These are phyloP conservation scores for Rallus limicola DNA, from an alignment of 2,113 vertebrate genomes.

Conservation along the genomic window DNA sequence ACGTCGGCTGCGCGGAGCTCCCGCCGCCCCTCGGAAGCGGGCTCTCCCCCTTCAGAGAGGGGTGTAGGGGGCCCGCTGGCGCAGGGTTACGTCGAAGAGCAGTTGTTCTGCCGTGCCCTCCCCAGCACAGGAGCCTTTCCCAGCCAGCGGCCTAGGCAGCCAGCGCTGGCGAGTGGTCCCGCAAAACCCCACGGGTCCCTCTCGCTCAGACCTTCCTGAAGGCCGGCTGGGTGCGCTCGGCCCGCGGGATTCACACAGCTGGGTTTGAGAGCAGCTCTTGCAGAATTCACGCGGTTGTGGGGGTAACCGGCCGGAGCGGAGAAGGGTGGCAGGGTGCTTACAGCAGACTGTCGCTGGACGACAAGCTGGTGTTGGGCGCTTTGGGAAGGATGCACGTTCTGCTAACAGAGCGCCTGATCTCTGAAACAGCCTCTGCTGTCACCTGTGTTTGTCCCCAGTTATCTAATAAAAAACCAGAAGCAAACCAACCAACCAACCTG, in stretches of 20 bases:
- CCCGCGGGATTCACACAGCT: too few relatives aligned
- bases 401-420: neutral
- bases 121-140: neutral
- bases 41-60: too few relatives aligned
- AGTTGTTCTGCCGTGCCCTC: neutral
- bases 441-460: neutral
- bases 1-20: fast-evolving
- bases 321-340: neutral
- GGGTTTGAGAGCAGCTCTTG: too few relatives aligned
- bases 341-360: neutral
- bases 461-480: too few relatives aligned
- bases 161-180: fast-evolving
- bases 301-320: fast-evolving
- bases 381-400: neutral
- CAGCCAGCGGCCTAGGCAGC: fast-evolving
- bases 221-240: fast-evolving
- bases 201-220: neutral
- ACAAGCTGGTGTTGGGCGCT: too few relatives aligned
- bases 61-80: neutral
- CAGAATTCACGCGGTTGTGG: neutral
- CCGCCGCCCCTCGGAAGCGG: too few relatives aligned
- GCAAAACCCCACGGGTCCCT: too few relatives aligned
- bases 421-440: neutral
- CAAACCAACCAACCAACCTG: too few relatives aligned
- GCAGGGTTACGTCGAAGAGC: fast-evolving